Evolutionary conservation across 1,140 invertebrate species (phyloP).

Genomic region (Aricia agestis): DNA sequence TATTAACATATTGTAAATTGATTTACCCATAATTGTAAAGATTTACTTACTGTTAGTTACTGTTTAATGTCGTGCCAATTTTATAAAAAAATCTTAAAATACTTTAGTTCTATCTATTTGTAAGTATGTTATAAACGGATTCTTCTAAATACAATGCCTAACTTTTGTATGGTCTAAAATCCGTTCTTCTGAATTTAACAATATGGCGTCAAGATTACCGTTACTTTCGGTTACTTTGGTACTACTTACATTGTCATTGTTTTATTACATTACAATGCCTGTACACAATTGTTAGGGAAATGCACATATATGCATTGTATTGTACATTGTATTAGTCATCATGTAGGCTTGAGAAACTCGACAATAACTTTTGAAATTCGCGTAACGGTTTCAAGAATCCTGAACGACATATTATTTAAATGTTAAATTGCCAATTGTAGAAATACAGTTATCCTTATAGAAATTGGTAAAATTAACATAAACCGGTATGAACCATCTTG

Average conservation of each 20-base stretch:
- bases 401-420: not conserved
- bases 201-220: not conserved
- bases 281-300: conserved; percentile 1
- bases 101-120: too few relatives aligned
- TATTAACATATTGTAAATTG: too few relatives aligned
- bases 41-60: too few relatives aligned
- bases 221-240: not conserved
- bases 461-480: not conserved
- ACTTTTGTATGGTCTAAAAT: too few relatives aligned
- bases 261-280: not conserved
- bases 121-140: not conserved
- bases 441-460: not conserved
- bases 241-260: not conserved
- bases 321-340: not conserved
- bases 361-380: not conserved
- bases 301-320: not conserved
- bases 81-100: too few relatives aligned
- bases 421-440: not conserved
- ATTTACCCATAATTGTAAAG: too few relatives aligned
- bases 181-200: not conserved
- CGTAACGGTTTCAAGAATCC: not conserved
- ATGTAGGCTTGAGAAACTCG: not conserved
- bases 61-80: not conserved
- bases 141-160: not conserved
- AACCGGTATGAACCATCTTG: not conserved